Evolutionary conservation across 2,888 invertebrate genomes (phyloP).

Genomic region (Galerucella calmariensis): DNA sequence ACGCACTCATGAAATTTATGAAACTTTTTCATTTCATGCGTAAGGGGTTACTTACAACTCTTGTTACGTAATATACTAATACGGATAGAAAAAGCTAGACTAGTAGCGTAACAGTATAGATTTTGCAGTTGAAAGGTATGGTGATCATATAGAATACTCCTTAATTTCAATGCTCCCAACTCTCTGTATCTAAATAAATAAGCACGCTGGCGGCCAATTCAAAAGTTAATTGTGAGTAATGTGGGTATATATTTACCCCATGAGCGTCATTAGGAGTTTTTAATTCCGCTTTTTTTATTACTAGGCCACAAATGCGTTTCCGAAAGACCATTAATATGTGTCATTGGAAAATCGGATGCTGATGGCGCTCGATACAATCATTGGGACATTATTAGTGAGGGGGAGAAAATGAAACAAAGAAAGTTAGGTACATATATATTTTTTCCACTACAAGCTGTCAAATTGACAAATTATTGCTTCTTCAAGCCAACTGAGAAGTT

Average conservation of each 20-base stretch:
- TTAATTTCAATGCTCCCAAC: background rate
- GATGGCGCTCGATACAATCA: constrained; percentile 21
- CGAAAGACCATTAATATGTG: constrained; percentile 56
- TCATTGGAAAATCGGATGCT: constrained; percentile 26
- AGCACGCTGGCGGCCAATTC: constrained; percentile 46
- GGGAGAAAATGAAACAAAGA: background rate
- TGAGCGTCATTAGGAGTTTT: constrained; percentile 61
- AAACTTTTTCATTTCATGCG: no score
- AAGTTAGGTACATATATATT: background rate
- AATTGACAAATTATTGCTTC: no score
- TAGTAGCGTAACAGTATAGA: no score
- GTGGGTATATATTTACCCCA: constrained; percentile 52
- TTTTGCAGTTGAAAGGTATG: background rate
- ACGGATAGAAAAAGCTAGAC: no score
- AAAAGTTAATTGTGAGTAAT: constrained; percentile 58
- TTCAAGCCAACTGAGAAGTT: no score
- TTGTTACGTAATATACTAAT: no score
- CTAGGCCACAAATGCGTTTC: constrained; percentile 48
- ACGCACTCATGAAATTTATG: no score
- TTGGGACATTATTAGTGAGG: background rate
- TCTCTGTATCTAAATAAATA: background rate
- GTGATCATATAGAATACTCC: background rate
- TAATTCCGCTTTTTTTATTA: constrained; percentile 61
- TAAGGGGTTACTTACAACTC: no score
- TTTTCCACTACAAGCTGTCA: no score